Percentiles rank a stretch among this genome's conserved stretches.
Evolutionary conservation across 1,140 invertebrate species (phyloP).

Genomic region (Diorhabda elongata): DNA sequence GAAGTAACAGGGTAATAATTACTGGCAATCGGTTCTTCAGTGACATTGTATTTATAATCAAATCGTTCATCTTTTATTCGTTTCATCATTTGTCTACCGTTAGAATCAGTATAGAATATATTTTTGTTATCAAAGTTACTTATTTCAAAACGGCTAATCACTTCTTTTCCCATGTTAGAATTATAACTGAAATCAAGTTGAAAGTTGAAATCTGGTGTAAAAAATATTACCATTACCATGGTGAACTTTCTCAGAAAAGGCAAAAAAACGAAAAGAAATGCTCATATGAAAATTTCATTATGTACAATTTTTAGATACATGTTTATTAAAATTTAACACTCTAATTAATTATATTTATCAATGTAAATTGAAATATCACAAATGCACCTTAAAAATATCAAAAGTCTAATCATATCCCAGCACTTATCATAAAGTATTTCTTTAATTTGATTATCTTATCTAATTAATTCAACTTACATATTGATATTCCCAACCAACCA

Average conservation of each 20-base stretch:
- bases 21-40: constrained; percentile 64
- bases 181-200: constrained; percentile 38
- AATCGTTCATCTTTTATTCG: constrained; percentile 66
- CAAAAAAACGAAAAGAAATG: neutral
- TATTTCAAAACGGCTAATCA: constrained; percentile 50
- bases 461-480: constrained; percentile 53
- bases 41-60: constrained; percentile 67
- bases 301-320: too few relatives aligned
- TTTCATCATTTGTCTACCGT: constrained; percentile 62
- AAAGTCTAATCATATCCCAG: too few relatives aligned
- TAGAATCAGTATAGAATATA: constrained; percentile 66
- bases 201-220: neutral
- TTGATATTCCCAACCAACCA: constrained; percentile 72
- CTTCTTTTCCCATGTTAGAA: constrained; percentile 55
- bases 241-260: too few relatives aligned
- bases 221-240: neutral
- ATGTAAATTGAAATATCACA: too few relatives aligned
- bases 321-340: too few relatives aligned
- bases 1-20: constrained; percentile 93
- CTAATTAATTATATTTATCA: too few relatives aligned
- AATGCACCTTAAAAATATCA: too few relatives aligned
- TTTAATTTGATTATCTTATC: neutral
- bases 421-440: too few relatives aligned
- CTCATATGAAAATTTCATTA: neutral
- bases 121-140: constrained; percentile 48